Percentiles rank a stretch among this genome's conserved stretches.
phyloP scores from a whole-genome alignment of 2,888 invertebrate genomes.

The Acanthopleura granulata region DNA sequence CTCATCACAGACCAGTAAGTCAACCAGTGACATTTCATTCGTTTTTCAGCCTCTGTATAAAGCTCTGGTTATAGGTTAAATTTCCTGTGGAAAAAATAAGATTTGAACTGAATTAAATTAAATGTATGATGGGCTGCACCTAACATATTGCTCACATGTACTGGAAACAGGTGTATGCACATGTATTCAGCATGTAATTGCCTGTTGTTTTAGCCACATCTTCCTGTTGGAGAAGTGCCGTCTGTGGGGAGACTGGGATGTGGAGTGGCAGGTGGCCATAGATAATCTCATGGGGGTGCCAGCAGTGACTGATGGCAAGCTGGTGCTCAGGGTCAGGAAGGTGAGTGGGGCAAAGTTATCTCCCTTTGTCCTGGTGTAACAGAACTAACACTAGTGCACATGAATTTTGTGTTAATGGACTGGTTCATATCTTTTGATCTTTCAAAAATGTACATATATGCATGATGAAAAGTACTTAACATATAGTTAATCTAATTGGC shows the following conservation, averaged over 20 bases:
- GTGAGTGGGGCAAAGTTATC: slow-evolving; percentile 69
- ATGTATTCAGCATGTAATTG: background rate
- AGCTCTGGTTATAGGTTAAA: no score
- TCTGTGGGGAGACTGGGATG: slow-evolving; percentile 81
- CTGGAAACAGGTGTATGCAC: background rate
- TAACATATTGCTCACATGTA: background rate
- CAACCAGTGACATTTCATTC: background rate
- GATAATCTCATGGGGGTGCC: slow-evolving; percentile 81
- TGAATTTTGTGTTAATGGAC: no score
- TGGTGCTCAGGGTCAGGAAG: slow-evolving; percentile 82
- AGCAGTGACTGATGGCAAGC: slow-evolving; percentile 74
- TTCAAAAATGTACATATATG: no score
- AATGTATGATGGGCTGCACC: no score
- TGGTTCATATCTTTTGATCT: no score
- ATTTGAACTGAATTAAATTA: background rate
- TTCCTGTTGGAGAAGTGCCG: slow-evolving; percentile 80
- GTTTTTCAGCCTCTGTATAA: background rate
- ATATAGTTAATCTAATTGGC: no score
- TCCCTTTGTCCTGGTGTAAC: background rate
- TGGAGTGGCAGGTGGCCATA: slow-evolving; percentile 82
- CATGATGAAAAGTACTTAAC: no score
- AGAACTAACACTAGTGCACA: no score
- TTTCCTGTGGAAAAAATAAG: no score
- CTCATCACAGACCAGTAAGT: slow-evolving; percentile 78
- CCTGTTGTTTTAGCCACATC: slow-evolving; percentile 75